Evolutionary conservation across 2,113 vertebrate species (phyloP).

Genomic region (Tiliqua scincoides): DNA sequence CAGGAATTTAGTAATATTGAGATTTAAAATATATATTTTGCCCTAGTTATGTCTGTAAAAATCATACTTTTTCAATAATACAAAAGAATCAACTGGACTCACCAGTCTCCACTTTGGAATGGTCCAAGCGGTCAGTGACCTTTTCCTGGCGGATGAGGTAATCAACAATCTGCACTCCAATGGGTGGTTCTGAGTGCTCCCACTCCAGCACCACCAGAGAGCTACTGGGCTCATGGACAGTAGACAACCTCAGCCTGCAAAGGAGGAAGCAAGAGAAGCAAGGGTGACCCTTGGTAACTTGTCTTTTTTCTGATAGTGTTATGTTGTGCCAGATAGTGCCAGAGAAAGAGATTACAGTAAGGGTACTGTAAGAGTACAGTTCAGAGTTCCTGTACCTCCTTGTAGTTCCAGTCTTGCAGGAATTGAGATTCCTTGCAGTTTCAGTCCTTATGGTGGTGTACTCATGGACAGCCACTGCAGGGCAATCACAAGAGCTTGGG

Average conservation of each 20-base stretch:
- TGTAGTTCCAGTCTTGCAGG: no score
- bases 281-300: neutral
- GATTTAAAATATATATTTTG: neutral
- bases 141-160: slow-evolving; percentile 98
- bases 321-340: neutral
- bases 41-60: neutral
- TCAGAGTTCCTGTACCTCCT: no score
- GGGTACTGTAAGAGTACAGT: no score
- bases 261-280: neutral
- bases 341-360: no score
- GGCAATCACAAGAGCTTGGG: no score
- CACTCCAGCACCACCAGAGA: slow-evolving; percentile 95
- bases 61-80: neutral
- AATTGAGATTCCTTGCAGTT: no score
- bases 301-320: no score
- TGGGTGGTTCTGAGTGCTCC: slow-evolving; percentile 93
- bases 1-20: neutral
- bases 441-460: no score
- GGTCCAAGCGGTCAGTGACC: slow-evolving; percentile 92
- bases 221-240: slow-evolving; percentile 92
- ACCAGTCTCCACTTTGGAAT: slow-evolving; percentile 98
- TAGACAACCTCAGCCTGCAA: slow-evolving; percentile 88
- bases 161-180: slow-evolving; percentile 93
- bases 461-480: no score
- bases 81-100: slow-evolving; percentile 29